phyloP scores from a whole-genome alignment of 1,140 invertebrate species.

The Anadara kagoshimensis region DNA sequence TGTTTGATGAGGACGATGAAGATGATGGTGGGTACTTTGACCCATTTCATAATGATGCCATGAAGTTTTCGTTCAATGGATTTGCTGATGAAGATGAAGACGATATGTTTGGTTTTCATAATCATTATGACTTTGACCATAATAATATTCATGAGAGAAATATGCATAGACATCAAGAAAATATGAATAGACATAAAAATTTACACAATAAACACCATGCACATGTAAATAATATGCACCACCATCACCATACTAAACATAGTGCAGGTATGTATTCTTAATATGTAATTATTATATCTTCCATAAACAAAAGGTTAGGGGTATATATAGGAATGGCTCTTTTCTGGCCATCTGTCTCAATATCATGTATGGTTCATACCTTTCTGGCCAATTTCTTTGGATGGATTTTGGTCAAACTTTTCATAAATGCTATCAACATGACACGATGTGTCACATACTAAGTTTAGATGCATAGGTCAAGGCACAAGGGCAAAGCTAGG shows the following conservation, averaged over 20 bases:
- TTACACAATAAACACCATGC: constrained; percentile 30
- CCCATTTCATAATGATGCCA: background rate
- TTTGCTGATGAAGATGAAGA: constrained; percentile 38
- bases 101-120: constrained; percentile 24
- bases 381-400: background rate
- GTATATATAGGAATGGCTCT: constrained; percentile 3
- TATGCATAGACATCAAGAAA: constrained; percentile 34
- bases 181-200: constrained; percentile 33
- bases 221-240: constrained; percentile 19
- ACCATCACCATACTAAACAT: background rate
- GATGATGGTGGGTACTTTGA: constrained; percentile 38
- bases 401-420: background rate
- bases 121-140: constrained; percentile 40
- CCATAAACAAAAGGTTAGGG: constrained; percentile 32
- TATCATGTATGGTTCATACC: constrained; percentile 7
- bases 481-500: too few species aligned
- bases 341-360: constrained; percentile 11
- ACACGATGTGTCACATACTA: too few species aligned
- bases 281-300: too few species aligned
- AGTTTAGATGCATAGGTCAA: too few species aligned
- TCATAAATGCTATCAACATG: background rate
- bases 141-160: constrained; percentile 40
- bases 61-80: constrained; percentile 12
- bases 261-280: too few species aligned
- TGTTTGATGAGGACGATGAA: constrained; percentile 61